Evolutionary conservation across 2,888 invertebrate genomes (phyloP).

Genomic region (Cheilosia grossa): DNA sequence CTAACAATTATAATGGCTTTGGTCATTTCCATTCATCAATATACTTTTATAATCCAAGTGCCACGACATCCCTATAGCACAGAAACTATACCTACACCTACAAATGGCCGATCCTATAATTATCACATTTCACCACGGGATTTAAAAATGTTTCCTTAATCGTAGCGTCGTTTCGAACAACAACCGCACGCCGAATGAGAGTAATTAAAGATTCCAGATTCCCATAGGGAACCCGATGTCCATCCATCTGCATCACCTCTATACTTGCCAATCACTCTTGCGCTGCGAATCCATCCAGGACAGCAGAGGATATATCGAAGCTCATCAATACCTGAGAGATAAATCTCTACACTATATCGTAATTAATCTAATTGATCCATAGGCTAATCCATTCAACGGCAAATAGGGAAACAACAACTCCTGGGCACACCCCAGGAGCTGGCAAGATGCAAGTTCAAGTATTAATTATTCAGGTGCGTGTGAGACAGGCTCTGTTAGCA

Average conservation of each 20-base stretch:
- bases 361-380: conserved; percentile 53
- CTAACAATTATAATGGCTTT: too few relatives aligned
- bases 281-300: conserved; percentile 2
- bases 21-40: too few relatives aligned
- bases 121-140: neutral
- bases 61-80: neutral
- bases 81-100: neutral
- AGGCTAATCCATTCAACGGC: conserved; percentile 39
- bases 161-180: neutral
- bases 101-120: neutral
- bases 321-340: conserved; percentile 16
- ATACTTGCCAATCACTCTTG: neutral
- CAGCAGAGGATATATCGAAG: conserved; percentile 16
- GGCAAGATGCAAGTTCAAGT: conserved; percentile 36
- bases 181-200: neutral
- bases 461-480: conserved; percentile 52
- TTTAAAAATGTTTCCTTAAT: neutral
- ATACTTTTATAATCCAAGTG: too few relatives aligned
- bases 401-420: conserved; percentile 5
- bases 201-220: neutral
- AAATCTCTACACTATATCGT: conserved; percentile 36
- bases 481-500: conserved; percentile 31
- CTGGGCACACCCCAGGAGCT: neutral
- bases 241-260: neutral
- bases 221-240: neutral